Conservation (phyloP, 2,797 vertebrate species). For the Rhinophrynus dorsalis region DNA sequence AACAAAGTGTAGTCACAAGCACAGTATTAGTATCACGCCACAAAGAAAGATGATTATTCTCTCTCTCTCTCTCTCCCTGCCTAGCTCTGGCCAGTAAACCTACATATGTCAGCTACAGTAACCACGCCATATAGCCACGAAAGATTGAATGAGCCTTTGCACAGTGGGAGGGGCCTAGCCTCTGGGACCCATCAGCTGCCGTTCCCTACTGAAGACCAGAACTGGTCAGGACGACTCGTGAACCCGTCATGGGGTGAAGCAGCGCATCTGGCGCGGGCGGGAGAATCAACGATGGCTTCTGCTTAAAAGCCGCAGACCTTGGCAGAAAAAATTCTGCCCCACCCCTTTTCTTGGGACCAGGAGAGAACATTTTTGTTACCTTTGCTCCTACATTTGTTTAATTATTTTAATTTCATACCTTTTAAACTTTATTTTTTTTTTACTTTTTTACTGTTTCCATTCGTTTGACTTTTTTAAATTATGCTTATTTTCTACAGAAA, state of each 20-base stretch:
- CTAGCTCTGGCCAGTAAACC: conserved; percentile 91
- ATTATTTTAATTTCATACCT: conserved; percentile 5
- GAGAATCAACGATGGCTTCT: conserved; percentile 5
- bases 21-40: too few species aligned
- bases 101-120: conserved; percentile 95
- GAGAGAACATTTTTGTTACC: neutral
- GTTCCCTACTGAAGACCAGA: conserved; percentile 13
- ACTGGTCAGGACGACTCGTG: conserved; percentile 26
- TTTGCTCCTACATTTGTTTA: neutral
- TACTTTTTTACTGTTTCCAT: neutral
- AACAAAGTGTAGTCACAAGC: too few species aligned
- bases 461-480: neutral
- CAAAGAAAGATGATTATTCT: too few species aligned
- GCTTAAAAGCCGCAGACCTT: conserved; percentile 3
- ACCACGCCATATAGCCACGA: conserved; percentile 86
- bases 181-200: conserved; percentile 18
- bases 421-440: conserved; percentile 25
- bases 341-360: conserved; percentile 1
- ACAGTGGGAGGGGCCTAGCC: conserved; percentile 17
- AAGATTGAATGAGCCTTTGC: conserved; percentile 48
- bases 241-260: conserved; percentile 11
- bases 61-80: conserved; percentile 56
- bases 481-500: conserved; percentile 10
- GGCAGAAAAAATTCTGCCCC: conserved; percentile 6
- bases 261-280: conserved; percentile 16